Evolutionary conservation across 2,888 invertebrate genomes (phyloP).

Genomic region (Phortica magna): DNA sequence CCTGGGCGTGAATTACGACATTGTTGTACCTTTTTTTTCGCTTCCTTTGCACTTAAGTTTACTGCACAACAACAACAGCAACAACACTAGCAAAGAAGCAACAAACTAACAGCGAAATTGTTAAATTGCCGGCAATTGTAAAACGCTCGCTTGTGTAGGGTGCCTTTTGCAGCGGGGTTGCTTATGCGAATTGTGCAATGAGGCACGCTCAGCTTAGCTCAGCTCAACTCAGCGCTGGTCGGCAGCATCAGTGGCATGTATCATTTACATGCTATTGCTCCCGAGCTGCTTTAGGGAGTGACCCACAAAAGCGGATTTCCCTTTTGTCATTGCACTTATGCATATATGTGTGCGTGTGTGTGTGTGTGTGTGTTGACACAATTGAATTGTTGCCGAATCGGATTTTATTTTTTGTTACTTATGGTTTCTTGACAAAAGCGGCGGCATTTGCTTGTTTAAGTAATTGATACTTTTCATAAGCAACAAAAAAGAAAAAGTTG

Average conservation of each 20-base stretch:
- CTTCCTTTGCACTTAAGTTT: slow-evolving; percentile 27
- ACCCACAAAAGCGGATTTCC: slow-evolving; percentile 36
- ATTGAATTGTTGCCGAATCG: slow-evolving; percentile 26
- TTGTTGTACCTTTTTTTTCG: slow-evolving; percentile 55
- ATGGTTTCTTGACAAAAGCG: slow-evolving; percentile 5
- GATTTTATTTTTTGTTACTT: slow-evolving; percentile 19
- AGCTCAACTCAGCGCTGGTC: slow-evolving; percentile 27
- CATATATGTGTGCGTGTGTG: neutral
- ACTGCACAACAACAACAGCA: slow-evolving; percentile 26
- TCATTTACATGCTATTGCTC: slow-evolving; percentile 62
- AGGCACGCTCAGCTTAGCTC: slow-evolving; percentile 28
- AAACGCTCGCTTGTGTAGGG: neutral
- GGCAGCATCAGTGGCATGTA: slow-evolving; percentile 54
- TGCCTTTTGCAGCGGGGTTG: slow-evolving; percentile 12
- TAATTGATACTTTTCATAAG: slow-evolving; percentile 60
- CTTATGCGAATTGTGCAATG: slow-evolving; percentile 53
- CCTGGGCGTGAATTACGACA: slow-evolving; percentile 75
- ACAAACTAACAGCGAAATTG: slow-evolving; percentile 64
- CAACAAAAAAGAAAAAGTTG: neutral
- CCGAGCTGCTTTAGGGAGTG: slow-evolving; percentile 27
- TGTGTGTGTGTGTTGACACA: slow-evolving; percentile 17
- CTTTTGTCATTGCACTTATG: slow-evolving; percentile 12
- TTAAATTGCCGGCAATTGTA: slow-evolving; percentile 65
- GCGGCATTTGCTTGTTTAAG: slow-evolving; percentile 53
- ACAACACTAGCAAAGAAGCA: slow-evolving; percentile 13